phyloP scores from a whole-genome alignment of 2,113 vertebrate species.

The Lepisosteus oculatus region DNA sequence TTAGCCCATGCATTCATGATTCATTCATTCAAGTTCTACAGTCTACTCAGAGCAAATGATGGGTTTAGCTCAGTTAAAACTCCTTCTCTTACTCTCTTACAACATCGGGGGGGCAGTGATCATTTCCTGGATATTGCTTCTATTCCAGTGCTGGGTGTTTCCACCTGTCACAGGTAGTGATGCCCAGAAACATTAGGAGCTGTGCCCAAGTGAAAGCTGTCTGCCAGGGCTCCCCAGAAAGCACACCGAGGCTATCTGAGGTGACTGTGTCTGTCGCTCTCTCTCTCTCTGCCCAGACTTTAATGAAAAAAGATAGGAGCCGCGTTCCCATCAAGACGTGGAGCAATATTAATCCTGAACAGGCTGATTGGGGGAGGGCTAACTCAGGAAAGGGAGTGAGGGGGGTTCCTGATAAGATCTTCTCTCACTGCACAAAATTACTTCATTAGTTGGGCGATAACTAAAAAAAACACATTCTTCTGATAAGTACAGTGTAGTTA shows the following conservation, averaged over 20 bases:
- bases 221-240: background rate
- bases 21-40: no score
- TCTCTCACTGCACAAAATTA: constrained; percentile 64
- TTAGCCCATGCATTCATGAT: no score
- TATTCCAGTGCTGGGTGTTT: no score
- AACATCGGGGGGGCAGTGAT: no score
- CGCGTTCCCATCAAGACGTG: background rate
- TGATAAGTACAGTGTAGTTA: constrained; percentile 72
- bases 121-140: no score
- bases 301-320: constrained; percentile 9
- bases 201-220: no score
- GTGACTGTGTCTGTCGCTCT: background rate
- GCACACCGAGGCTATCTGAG: background rate
- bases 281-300: background rate
- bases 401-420: constrained; percentile 14
- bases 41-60: no score
- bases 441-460: constrained; percentile 70
- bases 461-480: constrained; percentile 42
- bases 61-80: no score
- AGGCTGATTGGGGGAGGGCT: background rate
- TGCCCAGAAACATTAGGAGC: no score
- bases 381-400: no score
- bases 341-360: constrained; percentile 3
- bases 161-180: no score
- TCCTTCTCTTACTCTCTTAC: no score